These are phyloP conservation scores for Drosophila punjabiensis DNA, from an alignment of 1,140 invertebrate genomes.

Conservation along the genomic window DNA sequence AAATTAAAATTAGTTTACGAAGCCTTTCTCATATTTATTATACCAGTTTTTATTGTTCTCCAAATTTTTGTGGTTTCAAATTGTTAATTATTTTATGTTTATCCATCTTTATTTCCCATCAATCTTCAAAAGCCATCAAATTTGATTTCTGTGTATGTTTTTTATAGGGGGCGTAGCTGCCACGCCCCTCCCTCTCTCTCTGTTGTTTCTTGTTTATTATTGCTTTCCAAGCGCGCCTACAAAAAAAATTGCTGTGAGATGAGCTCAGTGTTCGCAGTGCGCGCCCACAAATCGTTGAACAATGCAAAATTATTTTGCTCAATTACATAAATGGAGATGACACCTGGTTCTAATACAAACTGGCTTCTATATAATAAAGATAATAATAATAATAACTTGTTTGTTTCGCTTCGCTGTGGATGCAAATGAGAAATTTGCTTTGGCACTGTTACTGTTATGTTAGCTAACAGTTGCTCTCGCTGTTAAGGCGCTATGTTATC, in stretches of 20 bases:
- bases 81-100: not conserved
- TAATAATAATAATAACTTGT: constrained; percentile 27
- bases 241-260: constrained; percentile 72
- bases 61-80: too few species aligned
- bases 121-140: constrained; percentile 4
- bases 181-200: constrained; percentile 18
- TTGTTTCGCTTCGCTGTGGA: constrained; percentile 42
- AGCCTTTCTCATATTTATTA: not conserved
- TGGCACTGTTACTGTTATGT: not conserved
- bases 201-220: constrained; percentile 32
- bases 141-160: constrained; percentile 42
- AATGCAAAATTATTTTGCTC: constrained; percentile 68
- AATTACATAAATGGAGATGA: constrained; percentile 81
- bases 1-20: not conserved
- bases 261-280: constrained; percentile 61
- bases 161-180: constrained; percentile 54
- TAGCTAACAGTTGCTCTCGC: constrained; percentile 22
- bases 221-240: constrained; percentile 55
- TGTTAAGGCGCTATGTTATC: constrained; percentile 15
- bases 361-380: constrained; percentile 4
- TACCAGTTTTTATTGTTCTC: not conserved
- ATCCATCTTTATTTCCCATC: not conserved
- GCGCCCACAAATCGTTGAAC: constrained; percentile 57
- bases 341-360: constrained; percentile 68
- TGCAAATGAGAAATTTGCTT: constrained; percentile 40